Evolutionary conservation across 1,140 invertebrate genomes (phyloP).

Genomic region (Philopotamus ludificatus): DNA sequence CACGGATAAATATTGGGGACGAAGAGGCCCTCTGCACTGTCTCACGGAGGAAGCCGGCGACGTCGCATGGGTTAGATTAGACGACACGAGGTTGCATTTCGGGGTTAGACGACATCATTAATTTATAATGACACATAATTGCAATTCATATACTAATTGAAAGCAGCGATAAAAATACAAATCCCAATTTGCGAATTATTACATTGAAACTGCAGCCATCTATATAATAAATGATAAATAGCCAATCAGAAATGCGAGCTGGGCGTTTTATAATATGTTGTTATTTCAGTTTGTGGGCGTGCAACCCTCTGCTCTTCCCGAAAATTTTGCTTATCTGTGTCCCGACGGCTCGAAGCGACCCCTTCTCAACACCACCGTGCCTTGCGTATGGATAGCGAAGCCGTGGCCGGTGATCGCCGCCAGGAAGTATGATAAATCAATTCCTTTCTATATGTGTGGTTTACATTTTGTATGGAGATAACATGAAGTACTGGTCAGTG

Average conservation of each 20-base stretch:
- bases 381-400: constrained; percentile 75
- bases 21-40: constrained; percentile 75
- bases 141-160: no score
- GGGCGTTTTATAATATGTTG: no score
- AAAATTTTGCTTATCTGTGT: constrained; percentile 73
- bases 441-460: no score
- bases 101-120: constrained; percentile 45
- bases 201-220: neutral
- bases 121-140: no score
- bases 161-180: no score
- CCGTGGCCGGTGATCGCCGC: constrained; percentile 71
- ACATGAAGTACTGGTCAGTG: no score
- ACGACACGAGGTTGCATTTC: constrained; percentile 65
- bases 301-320: constrained; percentile 47
- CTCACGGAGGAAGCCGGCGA: constrained; percentile 74
- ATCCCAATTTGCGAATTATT: neutral
- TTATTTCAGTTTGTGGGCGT: constrained; percentile 44
- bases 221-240: no score
- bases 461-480: no score
- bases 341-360: constrained; percentile 71
- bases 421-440: constrained; percentile 55
- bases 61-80: constrained; percentile 74
- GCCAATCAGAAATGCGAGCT: no score
- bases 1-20: constrained; percentile 77
- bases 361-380: constrained; percentile 55